Evolutionary conservation across 2,888 invertebrate species (phyloP).

Genomic region (Piscicola geometra): DNA sequence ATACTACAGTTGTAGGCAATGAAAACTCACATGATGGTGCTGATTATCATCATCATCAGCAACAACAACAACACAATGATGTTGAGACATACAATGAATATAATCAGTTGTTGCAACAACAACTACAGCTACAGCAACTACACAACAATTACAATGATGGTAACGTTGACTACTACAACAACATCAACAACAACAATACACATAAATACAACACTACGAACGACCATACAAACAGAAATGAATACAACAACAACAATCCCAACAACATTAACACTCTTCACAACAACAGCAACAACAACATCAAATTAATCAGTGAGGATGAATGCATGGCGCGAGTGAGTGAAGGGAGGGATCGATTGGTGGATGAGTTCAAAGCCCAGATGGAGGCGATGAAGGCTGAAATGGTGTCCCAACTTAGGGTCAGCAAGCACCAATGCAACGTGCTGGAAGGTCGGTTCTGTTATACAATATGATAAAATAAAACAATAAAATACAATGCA

Average conservation of each 20-base stretch:
- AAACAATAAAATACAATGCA: too few species aligned
- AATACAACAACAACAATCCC: background rate
- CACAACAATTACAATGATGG: background rate
- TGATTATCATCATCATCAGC: too few species aligned
- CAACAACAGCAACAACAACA: constrained; percentile 3
- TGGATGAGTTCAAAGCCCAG: background rate
- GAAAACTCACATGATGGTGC: background rate
- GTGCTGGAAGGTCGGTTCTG: background rate
- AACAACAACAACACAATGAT: too few species aligned
- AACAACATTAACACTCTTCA: background rate
- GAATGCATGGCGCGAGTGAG: background rate
- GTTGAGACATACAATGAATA: too few species aligned
- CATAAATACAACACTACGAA: too few species aligned
- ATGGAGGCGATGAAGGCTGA: background rate
- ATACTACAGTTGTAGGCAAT: background rate
- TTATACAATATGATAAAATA: too few species aligned
- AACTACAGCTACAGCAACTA: background rate
- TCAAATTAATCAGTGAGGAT: background rate
- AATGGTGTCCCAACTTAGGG: background rate
- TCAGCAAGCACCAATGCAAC: background rate
- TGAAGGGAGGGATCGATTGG: background rate
- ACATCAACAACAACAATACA: background rate
- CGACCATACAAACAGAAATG: background rate
- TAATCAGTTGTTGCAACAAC: too few species aligned
- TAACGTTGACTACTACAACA: background rate